Base-by-base conservation (phyloP, 2,888 invertebrate genomes). In the Amblyjoppa proteus region DNA sequence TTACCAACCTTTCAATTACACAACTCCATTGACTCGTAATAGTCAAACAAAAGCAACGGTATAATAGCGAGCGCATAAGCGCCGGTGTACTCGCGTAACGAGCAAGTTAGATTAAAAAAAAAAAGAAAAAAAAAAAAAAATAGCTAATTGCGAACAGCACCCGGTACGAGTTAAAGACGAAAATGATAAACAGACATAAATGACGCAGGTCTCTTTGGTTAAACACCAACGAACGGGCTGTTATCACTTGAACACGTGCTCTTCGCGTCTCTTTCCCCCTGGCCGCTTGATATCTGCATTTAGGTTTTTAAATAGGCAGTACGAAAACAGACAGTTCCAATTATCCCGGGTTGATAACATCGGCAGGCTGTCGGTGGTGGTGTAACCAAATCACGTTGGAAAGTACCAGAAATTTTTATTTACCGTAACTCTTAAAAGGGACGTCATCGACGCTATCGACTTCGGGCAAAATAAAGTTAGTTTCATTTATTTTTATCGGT, bases 131-230 rank as follows among this genome's bases (percentile, higher is more conserved):
- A 45, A n/a, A 84, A 84, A 66, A 73, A 69, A 75, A 34, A 31
- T 34, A n/a, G 34, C 28, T 76, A 71, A 84, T 83, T 69, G 73
- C 64, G 41, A 70, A 51, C 66, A 76, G 76, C 75, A 80, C 64
- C 76, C 84, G 76, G 70, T 75, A 49, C 69, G 61, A 79, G 31
- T 83, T 79, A 83, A 77, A 83, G 77, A 45, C 73, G 73, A 56
- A 66, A 73, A 83, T 68, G 75, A 84, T 81, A 84, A 80, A 84
- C 84, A 84, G 71, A 70, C 70, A 53, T 64, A 66, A 71, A 76
- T 84, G 84, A 84, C 84, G 84, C 34, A 73, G 66, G 76, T 71
- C 64, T 84, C 71, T 73, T 73, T 34, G 31, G 49, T 66, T 34
- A 66, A 73, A 71, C 80, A 16, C 56, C 34, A 56, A 64, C 75